phyloP scores from a whole-genome alignment of 2,113 vertebrate genomes.

The Rhinolophus ferrumequinum region DNA sequence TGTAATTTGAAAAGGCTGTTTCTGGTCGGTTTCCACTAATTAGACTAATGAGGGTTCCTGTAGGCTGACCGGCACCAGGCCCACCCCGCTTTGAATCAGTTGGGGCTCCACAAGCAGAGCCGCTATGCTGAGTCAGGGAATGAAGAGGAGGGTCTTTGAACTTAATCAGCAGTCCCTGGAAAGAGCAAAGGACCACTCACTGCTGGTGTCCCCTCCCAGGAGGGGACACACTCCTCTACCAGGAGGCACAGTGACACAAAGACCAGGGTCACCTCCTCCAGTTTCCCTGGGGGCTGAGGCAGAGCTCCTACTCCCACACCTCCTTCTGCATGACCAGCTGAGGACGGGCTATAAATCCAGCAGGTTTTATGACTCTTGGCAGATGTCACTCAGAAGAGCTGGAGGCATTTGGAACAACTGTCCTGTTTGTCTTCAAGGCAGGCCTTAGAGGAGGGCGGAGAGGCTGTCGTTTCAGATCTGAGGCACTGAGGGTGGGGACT shows the following conservation, averaged over 20 bases:
- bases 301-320: no score
- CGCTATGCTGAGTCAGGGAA: no score
- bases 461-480: not conserved
- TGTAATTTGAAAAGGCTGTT: not conserved
- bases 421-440: not conserved
- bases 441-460: not conserved
- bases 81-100: not conserved
- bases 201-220: not conserved
- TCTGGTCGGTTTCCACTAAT: not conserved
- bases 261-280: not conserved
- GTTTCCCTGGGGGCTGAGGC: not conserved
- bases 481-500: not conserved
- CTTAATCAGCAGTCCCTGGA: not conserved
- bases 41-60: not conserved
- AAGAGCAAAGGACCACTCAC: not conserved
- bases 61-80: not conserved
- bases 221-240: no score
- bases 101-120: not conserved
- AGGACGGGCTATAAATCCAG: not conserved
- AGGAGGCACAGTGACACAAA: not conserved
- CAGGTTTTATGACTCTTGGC: not conserved
- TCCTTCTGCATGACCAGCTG: not conserved
- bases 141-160: not conserved
- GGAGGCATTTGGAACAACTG: not conserved
- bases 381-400: not conserved